A percentile compares a stretch with the other conserved stretches of the same genome.
These are phyloP conservation scores for Orbicella faveolata DNA, from an alignment of 64 coral and sea anemone species.

Conservation along the genomic window DNA sequence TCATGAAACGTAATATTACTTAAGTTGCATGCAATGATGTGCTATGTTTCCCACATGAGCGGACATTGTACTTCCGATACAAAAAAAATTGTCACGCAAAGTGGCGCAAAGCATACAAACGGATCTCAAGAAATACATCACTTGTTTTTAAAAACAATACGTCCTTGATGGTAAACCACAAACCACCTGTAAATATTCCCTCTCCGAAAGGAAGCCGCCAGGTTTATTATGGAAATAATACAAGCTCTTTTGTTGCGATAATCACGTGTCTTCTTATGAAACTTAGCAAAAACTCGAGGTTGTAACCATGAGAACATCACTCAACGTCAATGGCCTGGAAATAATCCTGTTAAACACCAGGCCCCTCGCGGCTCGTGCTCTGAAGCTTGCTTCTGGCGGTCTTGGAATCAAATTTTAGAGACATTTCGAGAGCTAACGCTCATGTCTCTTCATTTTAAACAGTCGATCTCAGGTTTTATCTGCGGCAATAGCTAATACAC, in stretches of 20 bases:
- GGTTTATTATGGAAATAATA: neutral
- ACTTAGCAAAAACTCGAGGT: neutral
- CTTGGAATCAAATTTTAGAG: no score
- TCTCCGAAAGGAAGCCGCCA: neutral
- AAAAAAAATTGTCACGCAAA: neutral
- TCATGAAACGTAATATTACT: neutral
- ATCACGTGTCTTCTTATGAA: neutral
- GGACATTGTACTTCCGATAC: constrained; percentile 19
- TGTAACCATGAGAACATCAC: no score
- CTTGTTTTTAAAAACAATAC: neutral
- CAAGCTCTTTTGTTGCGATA: neutral
- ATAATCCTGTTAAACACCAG: no score
- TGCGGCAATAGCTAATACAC: no score
- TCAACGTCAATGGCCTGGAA: no score
- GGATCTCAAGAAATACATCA: neutral
- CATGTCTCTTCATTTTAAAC: no score
- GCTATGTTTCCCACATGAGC: neutral
- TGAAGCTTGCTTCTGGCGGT: no score
- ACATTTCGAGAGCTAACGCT: no score
- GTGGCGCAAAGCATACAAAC: neutral
- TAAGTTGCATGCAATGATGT: neutral
- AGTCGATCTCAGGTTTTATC: no score
- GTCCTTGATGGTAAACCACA: neutral
- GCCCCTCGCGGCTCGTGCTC: no score
- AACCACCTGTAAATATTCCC: neutral